A percentile compares a stretch with the other conserved stretches of the same genome.
Conservation (phyloP, 1,140 invertebrate genomes). For the Globodera ellingtonae region DNA sequence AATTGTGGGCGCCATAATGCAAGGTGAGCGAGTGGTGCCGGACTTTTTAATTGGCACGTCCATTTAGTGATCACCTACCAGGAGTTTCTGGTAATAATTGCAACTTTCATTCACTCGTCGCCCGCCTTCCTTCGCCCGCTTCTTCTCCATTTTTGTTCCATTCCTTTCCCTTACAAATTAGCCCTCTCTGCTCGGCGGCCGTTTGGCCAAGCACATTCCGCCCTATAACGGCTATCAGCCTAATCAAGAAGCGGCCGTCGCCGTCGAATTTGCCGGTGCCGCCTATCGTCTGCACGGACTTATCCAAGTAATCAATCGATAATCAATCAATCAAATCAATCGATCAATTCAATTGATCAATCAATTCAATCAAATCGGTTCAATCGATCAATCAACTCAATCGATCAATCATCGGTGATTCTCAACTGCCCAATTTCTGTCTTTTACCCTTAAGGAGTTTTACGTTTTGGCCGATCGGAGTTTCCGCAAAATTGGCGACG, state of each 20-base stretch:
- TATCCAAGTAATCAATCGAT: constrained; percentile 34
- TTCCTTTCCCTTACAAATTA: neutral
- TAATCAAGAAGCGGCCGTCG: constrained; percentile 41
- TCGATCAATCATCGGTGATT: constrained; percentile 2
- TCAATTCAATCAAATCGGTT: constrained; percentile 29
- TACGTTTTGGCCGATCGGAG: constrained; percentile 43
- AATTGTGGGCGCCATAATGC: constrained; percentile 50
- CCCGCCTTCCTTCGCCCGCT: neutral
- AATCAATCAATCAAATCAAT: neutral
- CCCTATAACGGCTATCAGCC: constrained; percentile 45
- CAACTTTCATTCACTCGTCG: neutral
- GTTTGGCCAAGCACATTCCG: constrained; percentile 25
- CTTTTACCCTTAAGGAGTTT: constrained; percentile 39
- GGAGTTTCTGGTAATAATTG: constrained; percentile 40
- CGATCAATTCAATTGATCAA: neutral
- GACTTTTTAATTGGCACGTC: neutral
- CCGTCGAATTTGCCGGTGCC: constrained; percentile 46
- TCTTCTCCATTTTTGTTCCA: neutral
- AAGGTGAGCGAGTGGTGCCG: neutral
- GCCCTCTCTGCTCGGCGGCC: constrained; percentile 42
- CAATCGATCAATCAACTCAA: neutral
- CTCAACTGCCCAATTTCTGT: neutral
- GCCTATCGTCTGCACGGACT: constrained; percentile 48
- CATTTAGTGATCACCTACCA: constrained; percentile 43
- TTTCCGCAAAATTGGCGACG: constrained; percentile 45